Conservation (phyloP, 2,113 vertebrate species). For the Paramormyrops kingsleyae region DNA sequence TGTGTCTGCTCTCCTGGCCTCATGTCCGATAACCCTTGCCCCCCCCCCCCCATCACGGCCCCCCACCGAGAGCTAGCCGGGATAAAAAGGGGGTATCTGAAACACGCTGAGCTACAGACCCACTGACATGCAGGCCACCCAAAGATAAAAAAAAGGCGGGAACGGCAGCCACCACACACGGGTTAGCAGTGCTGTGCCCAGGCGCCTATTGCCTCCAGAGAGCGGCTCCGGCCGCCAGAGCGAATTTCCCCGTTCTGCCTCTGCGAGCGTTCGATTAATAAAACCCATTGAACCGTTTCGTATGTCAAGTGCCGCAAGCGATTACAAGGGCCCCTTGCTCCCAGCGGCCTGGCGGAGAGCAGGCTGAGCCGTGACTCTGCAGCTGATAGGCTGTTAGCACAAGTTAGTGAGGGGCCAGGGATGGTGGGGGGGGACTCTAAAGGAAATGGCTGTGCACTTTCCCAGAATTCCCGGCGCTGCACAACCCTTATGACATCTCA, state of each 20-base stretch:
- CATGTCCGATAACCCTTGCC: neutral
- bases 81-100: neutral
- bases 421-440: neutral
- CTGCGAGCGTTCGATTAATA: slow-evolving; percentile 5
- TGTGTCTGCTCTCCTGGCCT: neutral
- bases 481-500: neutral
- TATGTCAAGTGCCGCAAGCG: slow-evolving; percentile 9
- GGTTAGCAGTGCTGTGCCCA: neutral
- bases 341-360: neutral
- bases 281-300: slow-evolving; percentile 2
- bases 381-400: neutral
- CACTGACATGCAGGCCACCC: neutral
- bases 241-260: neutral
- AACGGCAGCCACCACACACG: neutral
- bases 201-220: neutral
- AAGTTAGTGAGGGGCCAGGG: neutral
- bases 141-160: neutral
- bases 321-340: slow-evolving; percentile 8
- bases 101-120: neutral
- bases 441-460: neutral
- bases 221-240: neutral
- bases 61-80: neutral
- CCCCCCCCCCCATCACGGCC: neutral
- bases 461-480: neutral
- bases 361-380: neutral